phyloP scores from a whole-genome alignment of 2,888 invertebrate genomes.

The Synanthedon myopaeformis region DNA sequence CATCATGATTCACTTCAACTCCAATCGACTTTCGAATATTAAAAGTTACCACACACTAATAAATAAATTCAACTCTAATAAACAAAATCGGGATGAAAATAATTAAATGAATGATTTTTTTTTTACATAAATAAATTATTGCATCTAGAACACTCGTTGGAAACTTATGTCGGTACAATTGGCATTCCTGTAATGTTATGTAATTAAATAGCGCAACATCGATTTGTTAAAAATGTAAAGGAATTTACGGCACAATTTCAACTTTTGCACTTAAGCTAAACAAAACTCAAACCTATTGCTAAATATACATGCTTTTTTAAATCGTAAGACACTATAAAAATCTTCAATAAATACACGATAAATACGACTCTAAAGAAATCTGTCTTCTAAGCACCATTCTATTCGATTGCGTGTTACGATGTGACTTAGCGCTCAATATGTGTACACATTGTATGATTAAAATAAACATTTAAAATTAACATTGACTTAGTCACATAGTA shows the following conservation, averaged over 20 bases:
- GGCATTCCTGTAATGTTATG: neutral
- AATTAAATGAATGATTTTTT: conserved; percentile 14
- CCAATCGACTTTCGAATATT: conserved; percentile 35
- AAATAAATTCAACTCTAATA: conserved; percentile 60
- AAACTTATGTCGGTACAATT: neutral
- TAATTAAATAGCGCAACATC: neutral
- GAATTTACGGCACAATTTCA: neutral
- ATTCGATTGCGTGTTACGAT: conserved; percentile 59
- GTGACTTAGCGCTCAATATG: conserved; percentile 58
- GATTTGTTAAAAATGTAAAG: neutral
- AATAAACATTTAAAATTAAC: conserved; percentile 51
- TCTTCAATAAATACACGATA: conserved; percentile 47
- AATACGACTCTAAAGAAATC: conserved; percentile 39
- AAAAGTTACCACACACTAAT: conserved; percentile 64
- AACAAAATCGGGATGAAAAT: conserved; percentile 39
- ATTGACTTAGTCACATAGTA: conserved; percentile 51
- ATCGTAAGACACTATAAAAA: neutral
- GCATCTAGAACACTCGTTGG: conserved; percentile 19
- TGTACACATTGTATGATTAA: conserved; percentile 26
- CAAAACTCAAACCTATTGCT: conserved; percentile 34
- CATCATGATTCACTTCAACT: conserved; percentile 23
- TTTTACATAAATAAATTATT: conserved; percentile 14
- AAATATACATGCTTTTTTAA: conserved; percentile 11
- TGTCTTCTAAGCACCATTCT: conserved; percentile 67
- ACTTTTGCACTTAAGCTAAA: neutral